Conservation (phyloP, 1,140 invertebrate genomes). For the Nomia melanderi region DNA sequence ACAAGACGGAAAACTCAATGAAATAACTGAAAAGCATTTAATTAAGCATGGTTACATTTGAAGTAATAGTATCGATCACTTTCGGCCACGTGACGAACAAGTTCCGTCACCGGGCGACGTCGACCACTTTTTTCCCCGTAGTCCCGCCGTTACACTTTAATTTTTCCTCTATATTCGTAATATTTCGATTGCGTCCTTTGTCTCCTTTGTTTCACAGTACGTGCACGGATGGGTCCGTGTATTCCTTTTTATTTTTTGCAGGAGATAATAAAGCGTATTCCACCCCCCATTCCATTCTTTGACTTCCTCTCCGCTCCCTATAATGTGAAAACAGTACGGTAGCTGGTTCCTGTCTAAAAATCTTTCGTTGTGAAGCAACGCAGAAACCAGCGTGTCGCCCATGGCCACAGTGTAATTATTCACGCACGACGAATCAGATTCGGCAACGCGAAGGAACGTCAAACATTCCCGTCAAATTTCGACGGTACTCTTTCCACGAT, state of each 20-base stretch:
- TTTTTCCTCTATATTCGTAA: slow-evolving; percentile 45
- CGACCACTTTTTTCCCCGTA: neutral
- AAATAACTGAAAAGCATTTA: too few relatives aligned
- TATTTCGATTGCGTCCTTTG: slow-evolving; percentile 53
- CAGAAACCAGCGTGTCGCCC: slow-evolving; percentile 30
- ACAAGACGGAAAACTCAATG: too few relatives aligned
- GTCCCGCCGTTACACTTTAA: slow-evolving; percentile 17
- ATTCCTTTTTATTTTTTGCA: slow-evolving; percentile 22
- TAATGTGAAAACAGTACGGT: slow-evolving; percentile 31
- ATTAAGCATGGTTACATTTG: too few relatives aligned
- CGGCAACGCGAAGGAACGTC: slow-evolving; percentile 1
- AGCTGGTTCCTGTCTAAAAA: slow-evolving; percentile 48
- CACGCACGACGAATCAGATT: slow-evolving; percentile 40
- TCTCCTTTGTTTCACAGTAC: slow-evolving; percentile 41
- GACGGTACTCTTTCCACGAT: neutral
- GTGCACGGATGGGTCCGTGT: slow-evolving; percentile 22
- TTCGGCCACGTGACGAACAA: neutral
- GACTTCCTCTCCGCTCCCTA: slow-evolving; percentile 17
- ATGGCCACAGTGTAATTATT: slow-evolving; percentile 52
- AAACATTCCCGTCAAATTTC: slow-evolving; percentile 14
- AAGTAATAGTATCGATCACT: neutral
- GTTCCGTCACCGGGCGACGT: neutral
- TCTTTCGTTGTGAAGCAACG: slow-evolving; percentile 11
- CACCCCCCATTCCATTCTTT: slow-evolving; percentile 8
- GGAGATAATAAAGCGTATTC: slow-evolving; percentile 58